phyloP scores from a whole-genome alignment of 35 echinoderm and acorn worm species.

The Heliocidaris erythrogramma region DNA sequence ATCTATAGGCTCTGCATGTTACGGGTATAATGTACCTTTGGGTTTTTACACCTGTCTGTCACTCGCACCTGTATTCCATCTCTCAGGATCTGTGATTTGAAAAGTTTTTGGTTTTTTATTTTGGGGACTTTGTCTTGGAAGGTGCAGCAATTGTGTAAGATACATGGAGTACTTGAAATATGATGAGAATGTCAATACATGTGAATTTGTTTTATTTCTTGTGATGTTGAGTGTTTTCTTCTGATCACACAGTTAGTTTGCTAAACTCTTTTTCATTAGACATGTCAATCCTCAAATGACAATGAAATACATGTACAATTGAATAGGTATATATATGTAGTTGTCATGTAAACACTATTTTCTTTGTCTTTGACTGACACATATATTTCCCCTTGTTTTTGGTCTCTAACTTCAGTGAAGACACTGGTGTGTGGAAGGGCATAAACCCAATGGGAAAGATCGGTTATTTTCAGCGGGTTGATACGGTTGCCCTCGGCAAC shows the following conservation, averaged over 20 bases:
- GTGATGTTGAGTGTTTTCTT: no score
- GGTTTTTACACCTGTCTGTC: neutral
- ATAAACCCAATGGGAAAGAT: slow-evolving; percentile 70
- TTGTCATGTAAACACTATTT: no score
- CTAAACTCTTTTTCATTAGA: no score
- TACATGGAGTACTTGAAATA: no score
- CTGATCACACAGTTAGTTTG: neutral
- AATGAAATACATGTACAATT: no score
- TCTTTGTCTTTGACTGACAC: neutral
- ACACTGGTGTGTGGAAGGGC: slow-evolving; percentile 77
- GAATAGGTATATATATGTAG: no score
- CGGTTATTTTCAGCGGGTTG: slow-evolving; percentile 72
- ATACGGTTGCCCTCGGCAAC: slow-evolving; percentile 63
- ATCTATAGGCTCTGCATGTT: neutral
- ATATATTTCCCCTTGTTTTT: neutral
- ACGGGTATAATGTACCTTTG: neutral
- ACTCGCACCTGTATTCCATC: neutral
- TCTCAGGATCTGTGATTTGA: neutral
- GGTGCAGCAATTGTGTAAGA: no score
- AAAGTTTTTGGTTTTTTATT: no score
- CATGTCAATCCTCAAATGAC: no score
- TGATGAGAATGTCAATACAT: no score
- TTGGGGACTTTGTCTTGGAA: no score
- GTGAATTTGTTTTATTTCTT: no score
- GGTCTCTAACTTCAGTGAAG: slow-evolving; percentile 58